Conservation (phyloP, 2,113 vertebrate species). For the Hydrochoerus hydrochaeris region DNA sequence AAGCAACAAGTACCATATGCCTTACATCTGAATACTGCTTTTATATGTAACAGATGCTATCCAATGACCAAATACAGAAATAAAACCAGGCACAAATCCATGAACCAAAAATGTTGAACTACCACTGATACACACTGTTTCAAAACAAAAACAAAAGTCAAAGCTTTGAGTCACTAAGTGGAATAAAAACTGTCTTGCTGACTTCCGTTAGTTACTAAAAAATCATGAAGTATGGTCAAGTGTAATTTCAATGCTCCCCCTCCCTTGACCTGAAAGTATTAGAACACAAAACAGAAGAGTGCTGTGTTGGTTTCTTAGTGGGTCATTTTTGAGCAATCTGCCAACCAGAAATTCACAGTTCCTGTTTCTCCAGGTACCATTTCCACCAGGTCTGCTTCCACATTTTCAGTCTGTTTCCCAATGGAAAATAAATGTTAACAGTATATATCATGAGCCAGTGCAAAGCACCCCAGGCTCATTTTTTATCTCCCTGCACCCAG, state of each 20-base stretch:
- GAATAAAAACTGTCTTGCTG: not conserved
- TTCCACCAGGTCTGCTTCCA: not conserved
- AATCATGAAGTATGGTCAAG: not conserved
- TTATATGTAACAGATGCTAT: constrained; percentile 31
- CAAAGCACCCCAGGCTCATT: not conserved
- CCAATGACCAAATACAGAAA: constrained; percentile 54
- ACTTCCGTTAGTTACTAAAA: not conserved
- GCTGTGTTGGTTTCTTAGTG: not conserved
- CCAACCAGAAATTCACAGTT: not conserved
- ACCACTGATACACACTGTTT: not conserved
- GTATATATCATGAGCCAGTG: not conserved
- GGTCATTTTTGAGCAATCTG: not conserved
- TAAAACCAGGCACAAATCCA: constrained; percentile 38
- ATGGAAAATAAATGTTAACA: constrained; percentile 22
- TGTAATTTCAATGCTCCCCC: not conserved
- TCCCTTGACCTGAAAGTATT: not conserved
- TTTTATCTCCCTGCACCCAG: not conserved
- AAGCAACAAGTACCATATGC: constrained; percentile 45
- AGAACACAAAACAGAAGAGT: constrained; percentile 17
- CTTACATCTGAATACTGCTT: constrained; percentile 22
- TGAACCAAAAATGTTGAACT: not conserved
- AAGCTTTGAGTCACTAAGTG: constrained; percentile 13
- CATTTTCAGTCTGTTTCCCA: not conserved
- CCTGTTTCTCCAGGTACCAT: not conserved
- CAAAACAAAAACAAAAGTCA: constrained; percentile 12